Conservation (phyloP, 2,113 vertebrate species). For the Ailuropoda melanoleuca region DNA sequence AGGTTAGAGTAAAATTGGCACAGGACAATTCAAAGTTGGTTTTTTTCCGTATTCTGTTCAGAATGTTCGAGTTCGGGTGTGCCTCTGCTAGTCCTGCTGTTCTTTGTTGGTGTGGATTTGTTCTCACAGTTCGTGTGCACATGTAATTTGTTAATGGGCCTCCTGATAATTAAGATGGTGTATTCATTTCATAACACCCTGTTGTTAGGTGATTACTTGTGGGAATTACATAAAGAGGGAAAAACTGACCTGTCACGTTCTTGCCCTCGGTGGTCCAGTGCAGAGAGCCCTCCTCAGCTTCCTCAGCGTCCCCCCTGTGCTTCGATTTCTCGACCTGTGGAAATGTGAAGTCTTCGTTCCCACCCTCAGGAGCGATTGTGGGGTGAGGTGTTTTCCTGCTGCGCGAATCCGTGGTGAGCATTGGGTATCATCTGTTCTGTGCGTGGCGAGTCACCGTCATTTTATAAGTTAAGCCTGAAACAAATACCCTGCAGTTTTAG, state of each 20-base stretch:
- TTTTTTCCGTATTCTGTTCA: background rate
- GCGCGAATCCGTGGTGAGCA: background rate
- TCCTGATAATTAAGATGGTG: conserved; percentile 55
- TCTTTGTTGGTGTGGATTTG: background rate
- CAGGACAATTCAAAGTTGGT: background rate
- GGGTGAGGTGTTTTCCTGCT: background rate
- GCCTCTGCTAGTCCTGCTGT: background rate
- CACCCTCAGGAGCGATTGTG: background rate
- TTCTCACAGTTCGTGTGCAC: background rate
- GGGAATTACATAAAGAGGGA: conserved; percentile 5
- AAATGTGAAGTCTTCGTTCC: background rate
- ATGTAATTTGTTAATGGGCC: conserved; percentile 52
- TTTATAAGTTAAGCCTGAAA: conserved; percentile 37
- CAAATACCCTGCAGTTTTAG: conserved; percentile 10
- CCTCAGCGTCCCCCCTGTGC: background rate
- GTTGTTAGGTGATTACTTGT: conserved; percentile 52
- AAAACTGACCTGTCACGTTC: background rate
- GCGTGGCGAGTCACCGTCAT: background rate
- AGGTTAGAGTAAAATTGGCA: background rate
- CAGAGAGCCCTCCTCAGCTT: background rate
- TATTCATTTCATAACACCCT: background rate
- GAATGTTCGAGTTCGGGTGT: background rate
- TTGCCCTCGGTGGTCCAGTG: background rate
- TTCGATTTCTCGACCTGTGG: background rate
- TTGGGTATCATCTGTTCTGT: background rate